Conservation (phyloP, 2,888 invertebrate species). For the Monoplex corrugatus region DNA sequence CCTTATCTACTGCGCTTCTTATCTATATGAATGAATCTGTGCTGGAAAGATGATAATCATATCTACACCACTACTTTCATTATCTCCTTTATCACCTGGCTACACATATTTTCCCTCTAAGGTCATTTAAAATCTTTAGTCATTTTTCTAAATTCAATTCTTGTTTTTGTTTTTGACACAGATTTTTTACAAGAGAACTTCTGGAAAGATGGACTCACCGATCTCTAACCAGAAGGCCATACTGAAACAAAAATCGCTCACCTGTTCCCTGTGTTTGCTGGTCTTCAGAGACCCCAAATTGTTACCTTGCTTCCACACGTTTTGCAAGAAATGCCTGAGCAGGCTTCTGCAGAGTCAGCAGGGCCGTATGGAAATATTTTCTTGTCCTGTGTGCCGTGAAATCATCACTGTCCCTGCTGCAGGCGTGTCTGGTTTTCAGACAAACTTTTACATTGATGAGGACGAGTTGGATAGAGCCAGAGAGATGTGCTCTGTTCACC, state of each 20-base stretch:
- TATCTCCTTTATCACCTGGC: too few relatives aligned
- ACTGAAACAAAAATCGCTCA: not conserved
- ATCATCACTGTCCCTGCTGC: not conserved
- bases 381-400: not conserved
- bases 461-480: not conserved
- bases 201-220: too few relatives aligned
- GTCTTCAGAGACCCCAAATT: not conserved
- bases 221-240: too few relatives aligned
- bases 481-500: not conserved
- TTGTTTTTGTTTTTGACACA: too few relatives aligned
- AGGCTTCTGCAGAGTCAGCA: not conserved
- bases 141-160: too few relatives aligned
- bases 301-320: not conserved
- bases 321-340: constrained; percentile 27
- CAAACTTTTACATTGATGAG: constrained; percentile 14
- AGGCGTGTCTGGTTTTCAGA: not conserved
- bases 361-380: not conserved
- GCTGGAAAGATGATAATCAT: too few relatives aligned
- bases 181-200: too few relatives aligned
- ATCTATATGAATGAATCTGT: too few relatives aligned
- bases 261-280: not conserved
- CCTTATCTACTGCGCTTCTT: too few relatives aligned
- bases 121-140: too few relatives aligned
- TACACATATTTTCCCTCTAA: too few relatives aligned
- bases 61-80: too few relatives aligned